Conservation (phyloP, 2,113 vertebrate species). For the Prinia subflava region DNA sequence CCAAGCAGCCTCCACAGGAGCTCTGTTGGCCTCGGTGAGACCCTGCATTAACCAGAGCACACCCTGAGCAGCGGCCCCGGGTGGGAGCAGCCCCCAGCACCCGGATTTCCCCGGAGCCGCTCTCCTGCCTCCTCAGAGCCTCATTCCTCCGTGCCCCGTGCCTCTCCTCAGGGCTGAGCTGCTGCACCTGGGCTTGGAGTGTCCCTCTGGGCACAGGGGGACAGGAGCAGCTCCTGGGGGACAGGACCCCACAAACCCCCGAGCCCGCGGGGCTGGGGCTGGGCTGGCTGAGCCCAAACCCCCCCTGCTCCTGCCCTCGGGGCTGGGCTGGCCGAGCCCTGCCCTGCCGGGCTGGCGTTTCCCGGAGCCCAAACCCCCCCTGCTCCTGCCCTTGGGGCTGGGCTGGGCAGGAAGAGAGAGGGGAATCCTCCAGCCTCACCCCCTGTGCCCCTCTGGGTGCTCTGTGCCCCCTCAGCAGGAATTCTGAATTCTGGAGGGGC, state of each 20-base stretch:
- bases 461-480: not conserved
- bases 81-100: not conserved
- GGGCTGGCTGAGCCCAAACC: too few relatives aligned
- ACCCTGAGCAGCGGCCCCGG: accelerated
- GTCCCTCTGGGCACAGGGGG: not conserved
- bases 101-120: accelerated
- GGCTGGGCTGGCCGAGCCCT: not conserved
- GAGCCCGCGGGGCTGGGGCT: too few relatives aligned
- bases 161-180: not conserved
- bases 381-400: not conserved
- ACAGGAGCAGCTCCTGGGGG: accelerated
- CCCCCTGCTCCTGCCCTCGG: too few relatives aligned
- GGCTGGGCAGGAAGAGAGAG: not conserved
- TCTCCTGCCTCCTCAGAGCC: not conserved
- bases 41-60: not conserved
- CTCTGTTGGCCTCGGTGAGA: not conserved
- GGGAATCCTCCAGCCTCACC: not conserved
- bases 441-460: accelerated
- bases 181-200: accelerated
- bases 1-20: not conserved
- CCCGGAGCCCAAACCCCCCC: not conserved
- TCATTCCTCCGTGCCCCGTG: accelerated
- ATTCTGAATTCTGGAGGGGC: not conserved
- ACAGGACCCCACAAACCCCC: not conserved
- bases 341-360: too few relatives aligned